Percentiles rank a stretch among this genome's conserved stretches.
Conservation (phyloP, 2,113 vertebrate species). For the Lycaon pictus region DNA sequence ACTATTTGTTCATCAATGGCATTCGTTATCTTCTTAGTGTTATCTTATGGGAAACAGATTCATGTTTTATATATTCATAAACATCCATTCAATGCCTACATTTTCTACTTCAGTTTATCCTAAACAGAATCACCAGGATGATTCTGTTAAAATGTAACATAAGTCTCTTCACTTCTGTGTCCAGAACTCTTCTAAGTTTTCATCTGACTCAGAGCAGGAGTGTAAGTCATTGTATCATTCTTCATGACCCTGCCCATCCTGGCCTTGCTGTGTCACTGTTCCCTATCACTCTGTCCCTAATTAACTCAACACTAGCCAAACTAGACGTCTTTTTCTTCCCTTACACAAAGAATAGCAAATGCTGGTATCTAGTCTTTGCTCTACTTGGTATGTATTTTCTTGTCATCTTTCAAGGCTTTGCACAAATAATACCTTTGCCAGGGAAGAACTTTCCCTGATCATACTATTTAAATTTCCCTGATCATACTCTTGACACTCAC, state of each 20-base stretch:
- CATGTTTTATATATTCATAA: background rate
- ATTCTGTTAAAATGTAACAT: background rate
- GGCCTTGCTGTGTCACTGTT: no score
- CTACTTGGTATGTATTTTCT: background rate
- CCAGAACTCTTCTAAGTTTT: background rate
- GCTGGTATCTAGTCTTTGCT: background rate
- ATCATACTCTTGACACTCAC: background rate
- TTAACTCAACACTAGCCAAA: background rate
- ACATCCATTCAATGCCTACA: background rate
- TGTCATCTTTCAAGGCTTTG: background rate
- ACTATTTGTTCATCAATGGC: background rate
- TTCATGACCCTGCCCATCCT: background rate
- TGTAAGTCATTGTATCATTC: background rate
- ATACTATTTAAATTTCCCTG: background rate
- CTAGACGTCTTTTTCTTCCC: fast-evolving
- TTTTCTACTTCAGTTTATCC: background rate
- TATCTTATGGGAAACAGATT: background rate
- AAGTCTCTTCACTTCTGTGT: background rate
- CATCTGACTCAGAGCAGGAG: background rate
- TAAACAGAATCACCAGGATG: background rate
- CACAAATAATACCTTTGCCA: background rate
- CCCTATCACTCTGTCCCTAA: background rate
- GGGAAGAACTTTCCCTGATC: background rate
- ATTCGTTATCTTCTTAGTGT: background rate
- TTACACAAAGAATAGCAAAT: background rate